Conservation (phyloP, 2,113 vertebrate species). For the Baryphthengus martii region DNA sequence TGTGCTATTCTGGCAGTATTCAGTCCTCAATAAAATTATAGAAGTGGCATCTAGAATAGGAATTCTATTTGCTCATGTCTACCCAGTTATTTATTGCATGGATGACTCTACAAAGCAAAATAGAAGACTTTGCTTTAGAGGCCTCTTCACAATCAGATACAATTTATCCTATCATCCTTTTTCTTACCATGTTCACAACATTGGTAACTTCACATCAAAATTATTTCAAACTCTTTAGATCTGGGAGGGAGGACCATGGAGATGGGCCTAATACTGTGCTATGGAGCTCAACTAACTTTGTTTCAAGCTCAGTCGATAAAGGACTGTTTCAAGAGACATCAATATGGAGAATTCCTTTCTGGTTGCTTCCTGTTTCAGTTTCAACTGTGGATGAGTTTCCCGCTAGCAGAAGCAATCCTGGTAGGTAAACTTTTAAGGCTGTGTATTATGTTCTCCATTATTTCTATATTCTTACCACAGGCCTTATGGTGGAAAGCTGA, state of each 20-base stretch:
- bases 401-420: background rate
- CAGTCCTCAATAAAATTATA: background rate
- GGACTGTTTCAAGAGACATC: background rate
- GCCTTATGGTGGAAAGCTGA: background rate
- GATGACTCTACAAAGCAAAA: background rate
- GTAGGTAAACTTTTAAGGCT: background rate
- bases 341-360: background rate
- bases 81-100: background rate
- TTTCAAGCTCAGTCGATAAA: background rate
- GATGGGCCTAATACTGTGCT: background rate
- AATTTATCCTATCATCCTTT: background rate
- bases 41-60: background rate
- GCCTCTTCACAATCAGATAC: background rate
- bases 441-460: background rate
- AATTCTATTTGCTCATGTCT: background rate
- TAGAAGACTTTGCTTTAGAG: background rate
- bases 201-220: background rate
- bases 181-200: background rate
- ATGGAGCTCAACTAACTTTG: background rate
- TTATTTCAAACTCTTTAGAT: background rate
- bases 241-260: background rate
- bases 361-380: background rate
- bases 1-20: background rate
- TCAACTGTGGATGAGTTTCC: background rate
- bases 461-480: background rate